These are phyloP conservation scores for Lissonota sp. DNA, from an alignment of 2,888 invertebrate species.

Conservation along the genomic window DNA sequence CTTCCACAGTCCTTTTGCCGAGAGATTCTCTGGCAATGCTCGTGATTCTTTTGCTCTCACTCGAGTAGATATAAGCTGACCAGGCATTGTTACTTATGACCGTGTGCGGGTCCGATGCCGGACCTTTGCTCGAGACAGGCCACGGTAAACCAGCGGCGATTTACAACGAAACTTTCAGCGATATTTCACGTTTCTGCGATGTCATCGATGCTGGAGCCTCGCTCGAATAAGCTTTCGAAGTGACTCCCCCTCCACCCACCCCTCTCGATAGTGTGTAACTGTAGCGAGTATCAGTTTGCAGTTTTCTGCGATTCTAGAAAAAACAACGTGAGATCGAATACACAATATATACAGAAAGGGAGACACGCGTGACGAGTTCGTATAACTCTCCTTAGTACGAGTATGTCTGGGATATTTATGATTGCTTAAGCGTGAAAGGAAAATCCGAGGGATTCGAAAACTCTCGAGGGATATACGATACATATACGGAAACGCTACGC, in stretches of 20 bases:
- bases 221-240: conserved; percentile 61
- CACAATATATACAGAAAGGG: neutral
- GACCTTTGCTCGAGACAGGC: conserved; percentile 58
- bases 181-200: conserved; percentile 66
- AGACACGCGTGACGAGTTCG: neutral
- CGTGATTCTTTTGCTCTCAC: conserved; percentile 36
- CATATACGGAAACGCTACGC: neutral
- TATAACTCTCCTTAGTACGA: conserved; percentile 8
- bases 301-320: conserved; percentile 7
- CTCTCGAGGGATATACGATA: conserved; percentile 15
- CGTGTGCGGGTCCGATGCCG: conserved; percentile 23
- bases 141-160: conserved; percentile 58
- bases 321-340: conserved; percentile 33
- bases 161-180: conserved; percentile 64
- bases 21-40: conserved; percentile 26
- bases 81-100: conserved; percentile 66
- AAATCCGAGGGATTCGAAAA: conserved; percentile 38
- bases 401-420: conserved; percentile 23
- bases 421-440: conserved; percentile 48
- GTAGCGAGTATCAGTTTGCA: neutral
- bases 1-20: conserved; percentile 30
- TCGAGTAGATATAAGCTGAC: conserved; percentile 63
- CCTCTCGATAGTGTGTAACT: conserved; percentile 34
- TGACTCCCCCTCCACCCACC: conserved; percentile 39
- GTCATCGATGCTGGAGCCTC: conserved; percentile 61